Percentiles rank a stretch among this genome's conserved stretches.
Conservation (phyloP, 2,888 invertebrate species). For the Spodoptera littoralis region DNA sequence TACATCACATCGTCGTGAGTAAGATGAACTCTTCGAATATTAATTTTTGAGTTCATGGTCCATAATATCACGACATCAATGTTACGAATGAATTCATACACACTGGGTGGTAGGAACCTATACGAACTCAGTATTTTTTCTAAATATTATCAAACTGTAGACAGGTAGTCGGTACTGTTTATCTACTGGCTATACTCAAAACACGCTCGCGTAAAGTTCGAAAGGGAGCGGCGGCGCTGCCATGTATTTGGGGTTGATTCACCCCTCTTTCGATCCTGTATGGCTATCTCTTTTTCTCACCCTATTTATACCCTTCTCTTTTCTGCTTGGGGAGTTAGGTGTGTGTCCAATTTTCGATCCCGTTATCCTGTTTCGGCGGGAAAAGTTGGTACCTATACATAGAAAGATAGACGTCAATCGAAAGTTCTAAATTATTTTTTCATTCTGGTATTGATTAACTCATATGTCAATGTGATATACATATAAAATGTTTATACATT, state of each 20-base stretch:
- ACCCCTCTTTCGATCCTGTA: slow-evolving; percentile 79
- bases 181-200: slow-evolving; percentile 12
- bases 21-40: slow-evolving; percentile 81
- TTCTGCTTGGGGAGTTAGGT: slow-evolving; percentile 60
- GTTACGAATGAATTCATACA: not conserved
- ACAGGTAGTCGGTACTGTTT: not conserved
- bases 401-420: not conserved
- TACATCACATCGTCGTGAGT: slow-evolving; percentile 46
- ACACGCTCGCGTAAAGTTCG: slow-evolving; percentile 42
- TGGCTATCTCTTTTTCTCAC: slow-evolving; percentile 79
- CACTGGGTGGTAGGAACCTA: no score
- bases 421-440: no score
- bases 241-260: slow-evolving; percentile 83
- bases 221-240: slow-evolving; percentile 64
- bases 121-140: no score
- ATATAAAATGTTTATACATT: no score
- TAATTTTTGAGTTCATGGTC: slow-evolving; percentile 84
- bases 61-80: slow-evolving; percentile 68
- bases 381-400: slow-evolving; percentile 46
- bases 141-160: no score
- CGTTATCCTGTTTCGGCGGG: slow-evolving; percentile 60
- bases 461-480: no score
- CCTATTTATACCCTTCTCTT: slow-evolving; percentile 73
- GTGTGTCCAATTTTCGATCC: slow-evolving; percentile 51
- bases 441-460: no score